Percentiles rank a stretch among this genome's conserved stretches.
Evolutionary conservation across 2,888 invertebrate species (phyloP).

Genomic region (Dromius quadrimaculatus): DNA sequence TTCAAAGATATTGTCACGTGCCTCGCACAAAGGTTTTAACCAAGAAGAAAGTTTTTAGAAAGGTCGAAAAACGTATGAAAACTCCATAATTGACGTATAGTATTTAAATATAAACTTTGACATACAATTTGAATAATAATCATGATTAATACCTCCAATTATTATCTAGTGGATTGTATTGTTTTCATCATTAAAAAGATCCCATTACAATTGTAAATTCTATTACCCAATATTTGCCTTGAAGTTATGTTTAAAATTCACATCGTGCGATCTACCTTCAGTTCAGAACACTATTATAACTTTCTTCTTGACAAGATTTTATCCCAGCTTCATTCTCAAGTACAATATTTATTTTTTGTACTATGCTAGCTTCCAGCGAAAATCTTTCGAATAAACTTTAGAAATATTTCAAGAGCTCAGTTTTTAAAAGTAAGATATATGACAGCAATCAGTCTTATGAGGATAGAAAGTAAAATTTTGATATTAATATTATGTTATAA

Average conservation of each 20-base stretch:
- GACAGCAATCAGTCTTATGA: too few species aligned
- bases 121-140: conserved; percentile 36
- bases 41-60: conserved; percentile 45
- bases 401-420: too few species aligned
- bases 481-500: too few species aligned
- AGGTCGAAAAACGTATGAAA: conserved; percentile 32
- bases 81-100: conserved; percentile 23
- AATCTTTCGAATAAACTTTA: too few species aligned
- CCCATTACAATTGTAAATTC: conserved; percentile 47
- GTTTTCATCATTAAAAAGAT: conserved; percentile 40
- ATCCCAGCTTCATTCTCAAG: not conserved
- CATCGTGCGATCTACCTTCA: conserved; percentile 32
- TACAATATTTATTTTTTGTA: too few species aligned
- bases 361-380: too few species aligned
- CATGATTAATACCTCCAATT: conserved; percentile 47
- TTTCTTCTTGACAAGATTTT: conserved; percentile 42
- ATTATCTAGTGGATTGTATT: conserved; percentile 7
- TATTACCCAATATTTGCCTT: conserved; percentile 48
- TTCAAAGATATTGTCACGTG: not conserved
- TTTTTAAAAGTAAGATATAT: too few species aligned
- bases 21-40: not conserved
- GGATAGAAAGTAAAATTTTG: too few species aligned
- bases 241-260: conserved; percentile 40
- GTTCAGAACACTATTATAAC: not conserved
- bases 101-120: conserved; percentile 26